Percentiles rank a stretch among this genome's conserved stretches.
phyloP scores from a whole-genome alignment of 2,888 invertebrate genomes.

The Microchrysa polita region DNA sequence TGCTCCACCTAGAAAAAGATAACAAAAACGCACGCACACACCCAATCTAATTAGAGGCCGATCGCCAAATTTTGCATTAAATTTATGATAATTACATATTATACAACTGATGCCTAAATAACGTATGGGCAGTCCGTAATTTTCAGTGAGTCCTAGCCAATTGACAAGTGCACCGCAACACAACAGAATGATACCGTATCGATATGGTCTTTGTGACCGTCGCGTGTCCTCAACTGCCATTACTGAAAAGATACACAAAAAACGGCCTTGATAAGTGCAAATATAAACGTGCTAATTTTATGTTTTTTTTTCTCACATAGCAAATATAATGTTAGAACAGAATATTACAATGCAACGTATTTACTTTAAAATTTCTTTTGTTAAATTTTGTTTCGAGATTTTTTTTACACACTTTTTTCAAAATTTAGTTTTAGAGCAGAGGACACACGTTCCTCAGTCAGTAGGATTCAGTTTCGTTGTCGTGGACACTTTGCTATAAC shows the following conservation, averaged over 20 bases:
- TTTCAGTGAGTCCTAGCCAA: slow-evolving; percentile 78
- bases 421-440: no score
- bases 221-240: slow-evolving; percentile 74
- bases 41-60: background rate
- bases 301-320: background rate
- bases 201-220: slow-evolving; percentile 76
- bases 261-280: background rate
- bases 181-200: slow-evolving; percentile 77
- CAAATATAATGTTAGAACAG: background rate
- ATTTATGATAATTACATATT: slow-evolving; percentile 64
- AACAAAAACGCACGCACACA: background rate
- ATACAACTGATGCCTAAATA: slow-evolving; percentile 79
- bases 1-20: slow-evolving; percentile 67
- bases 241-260: slow-evolving; percentile 64
- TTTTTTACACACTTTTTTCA: no score
- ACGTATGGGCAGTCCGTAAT: slow-evolving; percentile 76
- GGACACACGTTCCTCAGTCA: no score
- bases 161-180: slow-evolving; percentile 79
- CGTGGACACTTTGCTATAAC: no score
- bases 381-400: no score
- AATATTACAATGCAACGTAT: background rate
- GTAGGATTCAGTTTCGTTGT: no score
- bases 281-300: background rate
- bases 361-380: no score
- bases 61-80: slow-evolving; percentile 54